phyloP scores from a whole-genome alignment of 2,113 vertebrate species.

The Glaucomys volans region DNA sequence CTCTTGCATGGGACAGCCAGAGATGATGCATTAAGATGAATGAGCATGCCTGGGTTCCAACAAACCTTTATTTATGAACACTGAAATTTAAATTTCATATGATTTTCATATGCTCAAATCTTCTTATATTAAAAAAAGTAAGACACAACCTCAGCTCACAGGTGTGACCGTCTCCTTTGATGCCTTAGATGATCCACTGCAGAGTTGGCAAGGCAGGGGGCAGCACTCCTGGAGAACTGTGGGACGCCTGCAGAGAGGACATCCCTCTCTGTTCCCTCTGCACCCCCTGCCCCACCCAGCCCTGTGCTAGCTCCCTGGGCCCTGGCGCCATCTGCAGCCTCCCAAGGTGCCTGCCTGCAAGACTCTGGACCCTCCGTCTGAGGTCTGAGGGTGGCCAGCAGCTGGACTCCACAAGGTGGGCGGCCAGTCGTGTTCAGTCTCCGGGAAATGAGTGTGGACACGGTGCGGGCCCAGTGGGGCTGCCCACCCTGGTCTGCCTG shows the following conservation, averaged over 20 bases:
- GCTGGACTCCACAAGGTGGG: slow-evolving; percentile 63
- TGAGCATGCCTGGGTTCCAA: not conserved
- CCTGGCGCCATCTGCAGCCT: not conserved
- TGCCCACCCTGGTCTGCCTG: slow-evolving; percentile 79
- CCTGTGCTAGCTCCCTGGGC: not conserved
- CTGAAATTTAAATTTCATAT: slow-evolving; percentile 10
- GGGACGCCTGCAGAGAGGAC: not conserved
- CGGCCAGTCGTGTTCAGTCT: slow-evolving; percentile 75
- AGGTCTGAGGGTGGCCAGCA: slow-evolving; percentile 17
- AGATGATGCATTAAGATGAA: not conserved
- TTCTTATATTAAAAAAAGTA: not conserved
- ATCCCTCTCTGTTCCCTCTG: no score
- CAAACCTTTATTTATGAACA: slow-evolving; percentile 45
- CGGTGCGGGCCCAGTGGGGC: slow-evolving; percentile 71
- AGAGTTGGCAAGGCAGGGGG: not conserved
- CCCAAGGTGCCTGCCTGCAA: not conserved
- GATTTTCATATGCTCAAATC: not conserved
- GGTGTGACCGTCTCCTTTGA: not conserved
- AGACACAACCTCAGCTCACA: not conserved
- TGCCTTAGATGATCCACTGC: not conserved
- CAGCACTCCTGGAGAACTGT: fast-evolving
- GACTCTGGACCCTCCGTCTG: not conserved
- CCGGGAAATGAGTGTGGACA: slow-evolving; percentile 84
- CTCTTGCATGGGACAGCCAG: not conserved
- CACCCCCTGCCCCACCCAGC: not conserved